A percentile compares a stretch with the other conserved stretches of the same genome.
Evolutionary conservation across 2,797 vertebrate species (phyloP).

Genomic region (Falco peregrinus): DNA sequence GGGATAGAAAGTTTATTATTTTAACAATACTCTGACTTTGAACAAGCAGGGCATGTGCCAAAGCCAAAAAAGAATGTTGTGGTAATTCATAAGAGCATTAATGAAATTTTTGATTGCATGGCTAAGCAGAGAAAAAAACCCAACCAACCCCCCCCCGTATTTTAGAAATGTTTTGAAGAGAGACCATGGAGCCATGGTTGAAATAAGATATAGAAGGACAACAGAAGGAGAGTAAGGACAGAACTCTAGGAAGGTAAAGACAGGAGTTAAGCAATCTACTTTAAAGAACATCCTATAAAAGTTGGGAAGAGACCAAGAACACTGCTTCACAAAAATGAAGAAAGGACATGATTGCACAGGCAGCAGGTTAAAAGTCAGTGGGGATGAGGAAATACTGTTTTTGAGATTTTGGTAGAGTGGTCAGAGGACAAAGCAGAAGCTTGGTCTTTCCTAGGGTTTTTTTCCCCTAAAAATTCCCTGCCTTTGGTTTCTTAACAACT

Average conservation of each 20-base stretch:
- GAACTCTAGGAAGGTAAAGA: background rate
- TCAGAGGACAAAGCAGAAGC: background rate
- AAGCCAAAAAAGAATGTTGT: background rate
- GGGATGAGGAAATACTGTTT: background rate
- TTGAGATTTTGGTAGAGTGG: background rate
- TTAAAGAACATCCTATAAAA: background rate
- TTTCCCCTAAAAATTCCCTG: accelerated
- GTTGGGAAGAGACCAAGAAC: background rate
- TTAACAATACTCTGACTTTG: background rate
- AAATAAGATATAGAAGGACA: background rate
- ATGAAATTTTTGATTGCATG: background rate
- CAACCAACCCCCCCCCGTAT: background rate
- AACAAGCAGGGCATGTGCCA: background rate
- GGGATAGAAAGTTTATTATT: background rate
- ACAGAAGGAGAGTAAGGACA: background rate
- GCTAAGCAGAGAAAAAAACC: background rate
- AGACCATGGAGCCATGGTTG: background rate
- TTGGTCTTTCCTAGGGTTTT: background rate
- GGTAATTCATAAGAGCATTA: background rate
- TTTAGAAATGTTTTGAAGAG: background rate
- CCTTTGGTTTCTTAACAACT: background rate
- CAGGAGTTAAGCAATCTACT: background rate
- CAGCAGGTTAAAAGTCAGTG: background rate
- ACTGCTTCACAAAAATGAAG: background rate
- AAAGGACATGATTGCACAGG: background rate